These are phyloP conservation scores for Syrrhaptes paradoxus DNA, from an alignment of 2,113 vertebrate genomes.

Conservation along the genomic window DNA sequence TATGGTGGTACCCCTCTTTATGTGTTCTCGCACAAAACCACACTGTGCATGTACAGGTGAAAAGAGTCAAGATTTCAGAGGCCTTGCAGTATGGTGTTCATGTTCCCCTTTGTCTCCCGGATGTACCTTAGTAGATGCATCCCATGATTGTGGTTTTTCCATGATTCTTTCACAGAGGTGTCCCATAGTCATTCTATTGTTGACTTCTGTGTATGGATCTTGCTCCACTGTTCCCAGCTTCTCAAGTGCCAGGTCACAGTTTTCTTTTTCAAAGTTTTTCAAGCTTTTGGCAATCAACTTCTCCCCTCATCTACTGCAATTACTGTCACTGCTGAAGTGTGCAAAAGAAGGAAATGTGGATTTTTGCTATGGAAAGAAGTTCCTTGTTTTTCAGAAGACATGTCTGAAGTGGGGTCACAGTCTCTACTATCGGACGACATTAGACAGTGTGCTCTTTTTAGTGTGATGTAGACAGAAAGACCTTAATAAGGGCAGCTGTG, in stretches of 20 bases:
- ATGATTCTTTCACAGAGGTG: neutral
- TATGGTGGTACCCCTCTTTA: neutral
- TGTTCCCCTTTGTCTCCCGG: neutral
- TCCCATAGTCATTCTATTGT: neutral
- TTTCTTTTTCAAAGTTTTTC: neutral
- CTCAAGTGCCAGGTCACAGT: neutral
- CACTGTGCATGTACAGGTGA: neutral
- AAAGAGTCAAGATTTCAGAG: neutral
- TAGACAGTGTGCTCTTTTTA: neutral
- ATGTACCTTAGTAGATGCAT: neutral
- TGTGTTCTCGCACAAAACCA: neutral
- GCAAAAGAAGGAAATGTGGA: neutral
- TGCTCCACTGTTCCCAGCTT: neutral
- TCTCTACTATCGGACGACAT: neutral
- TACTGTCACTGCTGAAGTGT: neutral
- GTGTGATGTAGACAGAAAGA: neutral
- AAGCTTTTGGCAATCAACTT: neutral
- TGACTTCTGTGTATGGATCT: neutral
- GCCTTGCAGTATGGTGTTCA: neutral
- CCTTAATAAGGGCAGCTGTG: neutral
- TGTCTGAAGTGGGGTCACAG: neutral
- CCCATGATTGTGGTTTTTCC: neutral
- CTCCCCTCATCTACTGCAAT: fast-evolving
- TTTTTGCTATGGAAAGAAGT: neutral
- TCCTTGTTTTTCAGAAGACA: neutral